Conservation (phyloP, 2,113 vertebrate species). For the Balaeniceps rex region DNA sequence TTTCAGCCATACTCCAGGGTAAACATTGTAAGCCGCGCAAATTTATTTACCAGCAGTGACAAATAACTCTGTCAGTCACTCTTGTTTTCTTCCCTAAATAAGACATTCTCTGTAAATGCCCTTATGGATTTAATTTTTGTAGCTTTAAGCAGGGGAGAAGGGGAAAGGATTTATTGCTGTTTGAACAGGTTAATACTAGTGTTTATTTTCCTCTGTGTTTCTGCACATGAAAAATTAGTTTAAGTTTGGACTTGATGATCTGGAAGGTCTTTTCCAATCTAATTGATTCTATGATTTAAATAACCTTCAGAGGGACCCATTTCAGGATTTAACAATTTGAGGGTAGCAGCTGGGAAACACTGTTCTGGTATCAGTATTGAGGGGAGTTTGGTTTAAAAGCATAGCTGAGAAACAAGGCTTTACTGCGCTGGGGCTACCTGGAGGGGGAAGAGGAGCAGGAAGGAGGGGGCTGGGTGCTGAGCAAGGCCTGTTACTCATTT, state of each 20-base stretch:
- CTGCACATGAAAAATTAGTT: background rate
- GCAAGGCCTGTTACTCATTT: slow-evolving; percentile 1
- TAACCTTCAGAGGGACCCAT: background rate
- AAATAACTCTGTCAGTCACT: slow-evolving; percentile 59
- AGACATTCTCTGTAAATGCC: slow-evolving; percentile 12
- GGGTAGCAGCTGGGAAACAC: background rate
- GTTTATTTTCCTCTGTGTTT: background rate
- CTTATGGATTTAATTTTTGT: slow-evolving; percentile 47
- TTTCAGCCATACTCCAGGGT: slow-evolving; percentile 36
- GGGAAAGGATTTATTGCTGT: background rate
- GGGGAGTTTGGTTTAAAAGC: background rate
- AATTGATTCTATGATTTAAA: background rate
- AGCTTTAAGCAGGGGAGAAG: background rate
- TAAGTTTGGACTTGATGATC: background rate
- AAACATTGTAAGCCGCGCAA: slow-evolving; percentile 45
- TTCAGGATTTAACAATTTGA: background rate
- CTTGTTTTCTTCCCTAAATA: slow-evolving; percentile 39
- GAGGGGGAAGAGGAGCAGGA: background rate
- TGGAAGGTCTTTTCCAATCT: background rate
- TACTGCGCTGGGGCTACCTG: background rate
- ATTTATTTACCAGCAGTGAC: slow-evolving; percentile 61
- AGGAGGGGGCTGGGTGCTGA: background rate
- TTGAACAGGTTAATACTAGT: background rate
- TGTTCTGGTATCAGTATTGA: background rate
- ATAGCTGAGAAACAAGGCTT: background rate